Percentiles rank a stretch among this genome's conserved stretches.
phyloP scores from a whole-genome alignment of 2,888 invertebrate species.

The Endomychus coccineus region DNA sequence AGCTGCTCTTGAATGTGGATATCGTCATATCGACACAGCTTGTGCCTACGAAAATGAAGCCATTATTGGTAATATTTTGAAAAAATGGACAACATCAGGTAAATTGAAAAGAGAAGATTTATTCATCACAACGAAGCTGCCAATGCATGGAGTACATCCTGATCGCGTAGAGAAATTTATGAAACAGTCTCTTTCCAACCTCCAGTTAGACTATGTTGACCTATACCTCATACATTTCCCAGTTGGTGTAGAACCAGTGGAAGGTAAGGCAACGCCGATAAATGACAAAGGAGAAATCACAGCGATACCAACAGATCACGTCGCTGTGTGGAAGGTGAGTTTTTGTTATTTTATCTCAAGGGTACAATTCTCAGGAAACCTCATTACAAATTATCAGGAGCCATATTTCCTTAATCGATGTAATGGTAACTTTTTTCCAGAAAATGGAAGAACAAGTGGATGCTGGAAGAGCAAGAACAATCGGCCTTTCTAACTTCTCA shows the following conservation, averaged over 20 bases:
- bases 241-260: slow-evolving; percentile 18
- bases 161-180: slow-evolving; percentile 23
- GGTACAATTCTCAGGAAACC: too few relatives aligned
- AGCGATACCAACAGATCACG: slow-evolving; percentile 19
- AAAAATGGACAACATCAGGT: slow-evolving; percentile 61
- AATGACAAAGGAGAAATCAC: slow-evolving; percentile 8
- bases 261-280: slow-evolving; percentile 3
- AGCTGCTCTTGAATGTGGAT: slow-evolving; percentile 65
- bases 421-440: slow-evolving; percentile 40
- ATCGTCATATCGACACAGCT: slow-evolving; percentile 78
- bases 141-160: not conserved
- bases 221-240: slow-evolving; percentile 30
- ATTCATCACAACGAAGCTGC: slow-evolving; percentile 15
- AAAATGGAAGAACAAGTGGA: slow-evolving; percentile 62
- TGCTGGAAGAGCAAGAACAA: slow-evolving; percentile 62
- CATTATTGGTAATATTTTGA: slow-evolving; percentile 64
- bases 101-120: too few relatives aligned
- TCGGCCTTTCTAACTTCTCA: slow-evolving; percentile 83
- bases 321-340: slow-evolving; percentile 25
- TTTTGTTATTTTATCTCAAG: too few relatives aligned
- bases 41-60: slow-evolving; percentile 70
- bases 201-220: slow-evolving; percentile 29
- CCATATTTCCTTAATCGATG: too few relatives aligned
- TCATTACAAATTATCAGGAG: too few relatives aligned
- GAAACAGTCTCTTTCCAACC: slow-evolving; percentile 24